Conservation (phyloP, 2,113 vertebrate genomes). For the Seriola rivoliana region DNA sequence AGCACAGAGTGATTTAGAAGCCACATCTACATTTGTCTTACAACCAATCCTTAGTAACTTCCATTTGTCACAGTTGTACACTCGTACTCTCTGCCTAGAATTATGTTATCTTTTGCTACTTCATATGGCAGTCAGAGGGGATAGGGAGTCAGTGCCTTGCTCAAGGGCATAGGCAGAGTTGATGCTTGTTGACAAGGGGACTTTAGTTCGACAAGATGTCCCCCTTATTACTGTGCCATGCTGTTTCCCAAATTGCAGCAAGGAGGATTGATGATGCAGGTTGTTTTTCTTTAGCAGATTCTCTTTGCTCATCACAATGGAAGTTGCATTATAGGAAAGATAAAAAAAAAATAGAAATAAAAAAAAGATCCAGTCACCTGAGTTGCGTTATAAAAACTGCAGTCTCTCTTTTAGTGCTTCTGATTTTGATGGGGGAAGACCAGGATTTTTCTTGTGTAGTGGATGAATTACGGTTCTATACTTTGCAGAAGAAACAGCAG, state of each 20-base stretch:
- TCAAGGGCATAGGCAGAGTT: slow-evolving; percentile 14
- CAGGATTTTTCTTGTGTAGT: slow-evolving; percentile 2
- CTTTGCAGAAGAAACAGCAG: slow-evolving; percentile 19
- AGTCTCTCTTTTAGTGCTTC: neutral
- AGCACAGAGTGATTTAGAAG: neutral
- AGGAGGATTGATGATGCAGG: slow-evolving; percentile 1
- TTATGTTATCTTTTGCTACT: neutral
- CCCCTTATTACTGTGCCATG: neutral
- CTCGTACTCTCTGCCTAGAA: no score
- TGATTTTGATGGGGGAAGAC: neutral
- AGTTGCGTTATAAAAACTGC: neutral
- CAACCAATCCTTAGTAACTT: neutral
- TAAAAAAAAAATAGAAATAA: neutral
- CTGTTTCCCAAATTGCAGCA: neutral
- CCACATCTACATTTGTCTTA: neutral
- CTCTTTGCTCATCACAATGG: neutral
- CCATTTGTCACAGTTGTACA: neutral
- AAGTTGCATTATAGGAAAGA: neutral
- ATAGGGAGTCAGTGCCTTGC: neutral
- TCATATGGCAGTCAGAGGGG: neutral
- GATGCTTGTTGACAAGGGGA: slow-evolving; percentile 13
- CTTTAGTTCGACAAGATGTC: slow-evolving; percentile 1
- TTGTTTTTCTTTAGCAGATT: neutral
- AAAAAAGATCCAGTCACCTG: slow-evolving; percentile 14
- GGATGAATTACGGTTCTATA: neutral